Evolutionary conservation across 1,140 invertebrate genomes (phyloP), one percentile per base, ranked within the genome.

Genomic region (Hylyphantes graminicola): DNA sequence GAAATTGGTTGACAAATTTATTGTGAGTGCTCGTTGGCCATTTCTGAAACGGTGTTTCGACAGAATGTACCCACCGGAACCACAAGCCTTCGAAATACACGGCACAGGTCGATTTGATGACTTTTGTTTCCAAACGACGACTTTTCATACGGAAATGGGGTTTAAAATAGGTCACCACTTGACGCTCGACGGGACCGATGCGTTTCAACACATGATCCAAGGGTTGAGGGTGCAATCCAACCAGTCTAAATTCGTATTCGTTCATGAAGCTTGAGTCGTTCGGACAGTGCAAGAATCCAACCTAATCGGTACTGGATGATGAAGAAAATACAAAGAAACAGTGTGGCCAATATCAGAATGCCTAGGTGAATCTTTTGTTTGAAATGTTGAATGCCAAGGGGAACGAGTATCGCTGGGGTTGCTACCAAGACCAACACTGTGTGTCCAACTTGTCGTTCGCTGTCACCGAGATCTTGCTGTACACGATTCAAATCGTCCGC

Each of bases 211-310:
- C 0, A 2, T 55, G 63, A 63, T 19, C 9, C 12, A 68, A 57
- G 5, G 64, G 35, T 5, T 5, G 6, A 2, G 21, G 5, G 17
- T 50, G 3, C 21, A 55, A 13, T 3, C 67, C 64, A 7, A 79
- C 64, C 9, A 55, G n/a, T n/a, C 77, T 11, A 50, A 79, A 79
- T 10, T 79, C 77, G 15, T 79, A 79, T 57, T 79, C 77, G 19
- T 68, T 17, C 53, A 79, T 55, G 21, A 11, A 9, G 51, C 35
- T 67, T n/a, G 5, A 67, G 2, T 10, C 10, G 4, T 0, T 79
- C 48, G 5, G 54, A 48, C 0, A 68, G 7, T 15, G 3, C 15
- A 8, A 79, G 4, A 2, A 79, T 79, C 12, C 50, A n/a, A n/a
- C 35, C 4, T 9, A 79, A 57, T 55, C 64, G 77, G n/a, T 48